phyloP scores from a whole-genome alignment of 2,113 vertebrate genomes.

The Zingel zingel region DNA sequence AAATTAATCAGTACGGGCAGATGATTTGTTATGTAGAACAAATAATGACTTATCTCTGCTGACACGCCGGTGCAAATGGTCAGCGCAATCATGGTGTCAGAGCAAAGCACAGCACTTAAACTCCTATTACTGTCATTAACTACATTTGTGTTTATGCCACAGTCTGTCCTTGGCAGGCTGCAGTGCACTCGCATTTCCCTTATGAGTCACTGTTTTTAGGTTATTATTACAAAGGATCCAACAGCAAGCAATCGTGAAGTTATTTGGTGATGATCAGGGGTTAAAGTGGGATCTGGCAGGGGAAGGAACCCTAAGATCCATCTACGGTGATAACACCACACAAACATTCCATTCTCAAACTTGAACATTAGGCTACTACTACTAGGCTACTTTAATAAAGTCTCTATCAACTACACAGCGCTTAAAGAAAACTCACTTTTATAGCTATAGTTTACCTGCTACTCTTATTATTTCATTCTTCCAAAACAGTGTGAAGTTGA shows the following conservation, averaged over 20 bases:
- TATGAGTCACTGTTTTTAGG: neutral
- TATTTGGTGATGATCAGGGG: neutral
- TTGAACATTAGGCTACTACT: too few relatives aligned
- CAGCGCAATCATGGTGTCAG: conserved; percentile 20
- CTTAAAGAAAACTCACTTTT: too few relatives aligned
- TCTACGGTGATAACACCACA: too few relatives aligned
- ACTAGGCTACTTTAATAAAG: too few relatives aligned
- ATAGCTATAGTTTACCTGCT: too few relatives aligned
- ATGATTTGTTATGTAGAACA: conserved; percentile 20
- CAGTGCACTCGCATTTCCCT: neutral
- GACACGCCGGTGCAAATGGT: conserved; percentile 15
- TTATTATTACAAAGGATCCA: neutral
- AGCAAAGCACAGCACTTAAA: conserved; percentile 26
- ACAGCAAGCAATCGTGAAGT: neutral
- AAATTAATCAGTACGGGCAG: conserved; percentile 5
- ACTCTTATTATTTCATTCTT: too few relatives aligned
- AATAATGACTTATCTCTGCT: conserved; percentile 33
- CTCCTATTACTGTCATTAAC: conserved; percentile 24
- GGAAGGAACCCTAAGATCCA: too few relatives aligned
- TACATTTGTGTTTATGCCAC: conserved; percentile 17
- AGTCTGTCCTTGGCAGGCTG: conserved; percentile 21
- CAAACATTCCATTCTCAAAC: too few relatives aligned
- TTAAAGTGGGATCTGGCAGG: too few relatives aligned
- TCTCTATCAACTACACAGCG: too few relatives aligned
- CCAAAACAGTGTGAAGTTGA: too few relatives aligned